Conservation (phyloP, 2,888 invertebrate genomes). For the Eledona agricola region DNA sequence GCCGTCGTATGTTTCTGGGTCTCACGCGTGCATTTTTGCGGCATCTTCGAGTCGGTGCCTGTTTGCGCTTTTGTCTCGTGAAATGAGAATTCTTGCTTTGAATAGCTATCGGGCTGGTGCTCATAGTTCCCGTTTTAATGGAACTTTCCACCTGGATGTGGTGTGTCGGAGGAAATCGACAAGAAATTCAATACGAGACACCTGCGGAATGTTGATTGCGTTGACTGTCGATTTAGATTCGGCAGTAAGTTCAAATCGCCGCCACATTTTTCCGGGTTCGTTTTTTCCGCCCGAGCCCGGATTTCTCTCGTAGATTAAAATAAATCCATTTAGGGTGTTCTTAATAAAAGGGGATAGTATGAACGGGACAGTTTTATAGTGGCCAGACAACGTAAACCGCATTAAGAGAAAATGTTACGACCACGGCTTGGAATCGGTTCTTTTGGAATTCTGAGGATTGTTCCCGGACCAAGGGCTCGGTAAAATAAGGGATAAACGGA, state of each 20-base stretch:
- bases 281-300: slow-evolving; percentile 4
- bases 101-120: slow-evolving; percentile 18
- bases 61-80: slow-evolving; percentile 14
- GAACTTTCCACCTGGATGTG: slow-evolving; percentile 24
- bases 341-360: slow-evolving; percentile 54
- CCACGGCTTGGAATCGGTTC: slow-evolving; percentile 21
- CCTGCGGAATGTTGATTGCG: slow-evolving; percentile 39
- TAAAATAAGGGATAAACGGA: slow-evolving; percentile 8
- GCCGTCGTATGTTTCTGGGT: slow-evolving; percentile 5
- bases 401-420: slow-evolving; percentile 41
- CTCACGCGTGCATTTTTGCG: too few species aligned
- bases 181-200: slow-evolving; percentile 35
- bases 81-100: slow-evolving; percentile 29
- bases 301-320: slow-evolving; percentile 50
- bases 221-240: slow-evolving; percentile 19
- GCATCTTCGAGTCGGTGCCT: slow-evolving; percentile 1
- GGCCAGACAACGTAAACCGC: slow-evolving; percentile 45
- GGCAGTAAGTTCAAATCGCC: slow-evolving; percentile 4
- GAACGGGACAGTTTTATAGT: slow-evolving; percentile 55
- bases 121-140: slow-evolving; percentile 23
- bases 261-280: background rate
- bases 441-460: slow-evolving; percentile 19
- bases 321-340: slow-evolving; percentile 55
- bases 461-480: too few species aligned
- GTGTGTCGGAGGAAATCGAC: slow-evolving; percentile 20